Base-by-base conservation (phyloP, 2,797 vertebrate species). In the Rousettus madagascariensis region DNA sequence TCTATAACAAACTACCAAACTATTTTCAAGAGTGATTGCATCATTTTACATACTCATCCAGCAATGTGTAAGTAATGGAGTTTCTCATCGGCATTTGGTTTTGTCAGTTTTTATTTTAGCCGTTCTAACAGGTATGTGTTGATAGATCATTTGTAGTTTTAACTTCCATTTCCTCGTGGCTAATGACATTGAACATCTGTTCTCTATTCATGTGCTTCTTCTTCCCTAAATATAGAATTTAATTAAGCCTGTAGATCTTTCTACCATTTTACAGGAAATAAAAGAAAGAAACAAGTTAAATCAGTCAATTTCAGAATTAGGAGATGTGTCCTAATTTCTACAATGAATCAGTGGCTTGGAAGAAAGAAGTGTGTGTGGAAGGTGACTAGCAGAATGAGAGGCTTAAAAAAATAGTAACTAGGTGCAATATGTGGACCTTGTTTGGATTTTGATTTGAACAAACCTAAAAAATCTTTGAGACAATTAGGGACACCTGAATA, bases 361-460 rank as follows among this genome's bases (percentile, higher is more conserved):
- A 16, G 3, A 43, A 59, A 28, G 22, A 65, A 36, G 51, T 65
- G 2, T 53, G 2, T 77, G 57, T 28, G 24, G 22, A 11, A 9
- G 17, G 33, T 49, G n/a, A 92, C 36, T 12, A 77, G 46, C 20
- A 75, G 63, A 61, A 72, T 75, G 28, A 38, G 36, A 86, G 41
- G 78, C 49, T 75, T 79, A 66, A 86, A 11, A 41, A 89, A 75
- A 94, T 72, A 78, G 66, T 83, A 74, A 75, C 57, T 53, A 75
- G 20, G 46, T 94, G 24, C 17, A 90, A 38, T 7, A 38, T 38
- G 17, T 86, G 51, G 41, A 38, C 28, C 28, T 86, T 94, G 38
- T 91, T 96, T 96, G 79, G 43, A 83, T 95, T 83, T 89, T 74
- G 26, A 63, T 77, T 71, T 83, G 69, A 92, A 82, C 59, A 93